A percentile compares a stretch with the other conserved stretches of the same genome.
These are phyloP conservation scores for Tetranychus truncatus DNA, from an alignment of 2,888 invertebrate genomes.

Conservation along the genomic window DNA sequence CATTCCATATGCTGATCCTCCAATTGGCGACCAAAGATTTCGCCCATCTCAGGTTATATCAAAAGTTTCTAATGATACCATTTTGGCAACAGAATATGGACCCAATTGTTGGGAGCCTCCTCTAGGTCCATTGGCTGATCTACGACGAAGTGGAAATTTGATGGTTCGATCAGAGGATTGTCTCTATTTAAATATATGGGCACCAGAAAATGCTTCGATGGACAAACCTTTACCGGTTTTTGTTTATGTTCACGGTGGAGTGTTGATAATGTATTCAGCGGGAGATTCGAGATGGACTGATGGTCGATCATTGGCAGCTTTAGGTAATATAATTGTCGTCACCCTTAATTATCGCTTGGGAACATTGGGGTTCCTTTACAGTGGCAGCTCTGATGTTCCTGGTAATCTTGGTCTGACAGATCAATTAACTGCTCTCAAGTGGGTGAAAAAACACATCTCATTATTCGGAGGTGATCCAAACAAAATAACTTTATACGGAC, in stretches of 20 bases:
- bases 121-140: neutral
- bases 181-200: neutral
- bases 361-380: neutral
- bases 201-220: neutral
- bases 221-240: neutral
- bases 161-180: neutral
- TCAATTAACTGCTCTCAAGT: neutral
- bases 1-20: constrained; percentile 8
- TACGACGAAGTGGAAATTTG: neutral
- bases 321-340: neutral
- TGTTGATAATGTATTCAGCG: neutral
- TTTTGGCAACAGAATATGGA: neutral
- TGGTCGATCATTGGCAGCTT: neutral
- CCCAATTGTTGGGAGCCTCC: neutral
- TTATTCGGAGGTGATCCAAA: neutral
- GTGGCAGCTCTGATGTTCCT: neutral
- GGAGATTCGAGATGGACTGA: neutral
- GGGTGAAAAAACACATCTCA: neutral
- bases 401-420: constrained; percentile 5
- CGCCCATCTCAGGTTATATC: neutral
- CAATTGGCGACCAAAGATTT: neutral
- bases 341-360: neutral
- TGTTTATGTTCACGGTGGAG: neutral
- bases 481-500: neutral
- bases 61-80: neutral